Evolutionary conservation across 2,797 vertebrate species (phyloP).

Genomic region (Amphiprion clarkii): DNA sequence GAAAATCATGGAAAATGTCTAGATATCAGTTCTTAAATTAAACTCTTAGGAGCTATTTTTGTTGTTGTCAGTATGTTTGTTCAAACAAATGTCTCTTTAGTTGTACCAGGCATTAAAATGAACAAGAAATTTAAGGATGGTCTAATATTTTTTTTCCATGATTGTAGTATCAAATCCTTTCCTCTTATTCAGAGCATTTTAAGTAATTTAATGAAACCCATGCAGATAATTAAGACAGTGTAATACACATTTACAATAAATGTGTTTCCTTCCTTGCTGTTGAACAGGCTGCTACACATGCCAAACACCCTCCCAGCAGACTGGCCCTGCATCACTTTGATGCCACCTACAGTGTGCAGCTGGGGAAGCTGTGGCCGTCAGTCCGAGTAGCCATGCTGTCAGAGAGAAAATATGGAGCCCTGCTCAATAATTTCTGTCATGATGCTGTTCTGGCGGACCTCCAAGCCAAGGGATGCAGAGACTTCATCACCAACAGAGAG

Average conservation of each 20-base stretch:
- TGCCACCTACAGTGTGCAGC: constrained; percentile 83
- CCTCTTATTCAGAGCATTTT: background rate
- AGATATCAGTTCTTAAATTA: too few species aligned
- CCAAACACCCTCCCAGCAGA: constrained; percentile 78
- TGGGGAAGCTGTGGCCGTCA: constrained; percentile 90
- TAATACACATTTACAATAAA: background rate
- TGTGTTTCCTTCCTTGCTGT: background rate
- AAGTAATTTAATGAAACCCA: background rate
- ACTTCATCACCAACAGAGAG: constrained; percentile 83
- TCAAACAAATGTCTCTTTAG: too few species aligned
- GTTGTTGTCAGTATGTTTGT: too few species aligned
- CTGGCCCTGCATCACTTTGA: constrained; percentile 93
- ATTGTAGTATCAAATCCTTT: background rate
- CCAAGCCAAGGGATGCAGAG: constrained; percentile 81
- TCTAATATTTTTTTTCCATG: too few species aligned
- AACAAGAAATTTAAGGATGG: too few species aligned
- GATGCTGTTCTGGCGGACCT: constrained; percentile 69
- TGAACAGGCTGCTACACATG: constrained; percentile 86
- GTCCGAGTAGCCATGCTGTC: constrained; percentile 89
- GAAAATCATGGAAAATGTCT: too few species aligned
- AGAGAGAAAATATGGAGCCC: constrained; percentile 92
- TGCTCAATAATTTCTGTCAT: constrained; percentile 89
- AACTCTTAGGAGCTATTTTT: too few species aligned
- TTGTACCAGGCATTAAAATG: too few species aligned
- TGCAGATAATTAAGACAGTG: background rate